Evolutionary conservation across 2,888 invertebrate genomes (phyloP).

Genomic region (Pachliopta kotzebuea): DNA sequence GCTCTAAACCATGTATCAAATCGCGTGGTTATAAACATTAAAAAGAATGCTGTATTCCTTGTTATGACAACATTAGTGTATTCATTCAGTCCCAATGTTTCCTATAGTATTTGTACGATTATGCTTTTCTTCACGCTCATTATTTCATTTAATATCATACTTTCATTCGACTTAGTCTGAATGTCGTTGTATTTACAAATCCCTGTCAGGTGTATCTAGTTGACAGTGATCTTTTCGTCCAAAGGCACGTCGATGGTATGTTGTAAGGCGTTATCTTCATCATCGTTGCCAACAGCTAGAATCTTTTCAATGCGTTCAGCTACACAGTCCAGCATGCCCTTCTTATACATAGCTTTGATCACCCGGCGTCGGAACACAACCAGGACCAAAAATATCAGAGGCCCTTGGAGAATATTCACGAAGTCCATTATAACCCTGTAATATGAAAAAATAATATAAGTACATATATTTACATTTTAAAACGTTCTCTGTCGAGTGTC

Average conservation of each 20-base stretch:
- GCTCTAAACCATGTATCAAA: no score
- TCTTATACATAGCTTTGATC: constrained; percentile 58
- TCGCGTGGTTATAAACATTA: no score
- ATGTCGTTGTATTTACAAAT: neutral
- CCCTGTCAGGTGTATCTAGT: neutral
- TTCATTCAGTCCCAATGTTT: no score
- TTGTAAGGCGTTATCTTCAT: constrained; percentile 66
- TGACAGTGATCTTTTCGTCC: constrained; percentile 40
- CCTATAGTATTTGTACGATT: neutral
- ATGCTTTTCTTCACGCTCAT: neutral
- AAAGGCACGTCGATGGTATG: constrained; percentile 58
- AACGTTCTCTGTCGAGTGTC: no score
- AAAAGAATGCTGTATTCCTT: no score
- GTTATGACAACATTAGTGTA: no score
- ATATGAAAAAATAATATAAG: neutral
- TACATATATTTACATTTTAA: neutral
- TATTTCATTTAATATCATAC: neutral
- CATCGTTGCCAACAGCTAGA: constrained; percentile 65
- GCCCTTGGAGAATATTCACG: constrained; percentile 81
- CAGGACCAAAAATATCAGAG: constrained; percentile 81
- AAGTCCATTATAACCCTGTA: constrained; percentile 80
- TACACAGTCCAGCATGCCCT: constrained; percentile 55
- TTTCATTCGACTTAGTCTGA: neutral
- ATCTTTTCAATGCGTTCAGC: constrained; percentile 50
- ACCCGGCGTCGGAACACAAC: constrained; percentile 80